Evolutionary conservation across 2,797 vertebrate genomes (phyloP).

Genomic region (Jordanella pulchra): DNA sequence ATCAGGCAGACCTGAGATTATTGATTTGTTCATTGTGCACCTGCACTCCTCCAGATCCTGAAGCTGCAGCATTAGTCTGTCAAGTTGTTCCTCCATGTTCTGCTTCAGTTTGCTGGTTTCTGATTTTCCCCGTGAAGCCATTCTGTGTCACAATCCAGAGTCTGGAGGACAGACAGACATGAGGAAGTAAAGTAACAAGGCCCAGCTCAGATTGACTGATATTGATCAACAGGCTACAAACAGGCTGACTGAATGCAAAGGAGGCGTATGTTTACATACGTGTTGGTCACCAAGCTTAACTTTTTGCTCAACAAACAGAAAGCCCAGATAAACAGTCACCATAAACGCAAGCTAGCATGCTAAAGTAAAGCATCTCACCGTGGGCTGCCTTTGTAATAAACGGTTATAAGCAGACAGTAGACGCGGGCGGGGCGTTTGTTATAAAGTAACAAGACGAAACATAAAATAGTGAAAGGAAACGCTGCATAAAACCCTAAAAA

Average conservation of each 20-base stretch:
- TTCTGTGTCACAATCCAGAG: conserved; percentile 59
- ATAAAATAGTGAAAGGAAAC: neutral
- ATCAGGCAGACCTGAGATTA: neutral
- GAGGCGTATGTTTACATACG: neutral
- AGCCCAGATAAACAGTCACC: neutral
- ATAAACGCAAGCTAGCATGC: conserved; percentile 32
- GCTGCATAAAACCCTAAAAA: rapidly evolving
- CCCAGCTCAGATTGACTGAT: neutral
- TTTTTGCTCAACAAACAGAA: neutral
- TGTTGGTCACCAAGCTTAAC: neutral
- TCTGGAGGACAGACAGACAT: neutral
- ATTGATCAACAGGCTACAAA: neutral
- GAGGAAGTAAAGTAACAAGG: conserved; percentile 5
- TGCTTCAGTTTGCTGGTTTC: conserved; percentile 95
- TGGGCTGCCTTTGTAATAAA: conserved; percentile 28
- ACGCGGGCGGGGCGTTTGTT: neutral
- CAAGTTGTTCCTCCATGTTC: conserved; percentile 96
- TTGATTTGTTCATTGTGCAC: conserved; percentile 65
- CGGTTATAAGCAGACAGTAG: conserved; percentile 4
- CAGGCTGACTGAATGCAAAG: neutral
- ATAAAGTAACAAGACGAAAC: neutral
- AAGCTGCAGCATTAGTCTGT: conserved; percentile 96
- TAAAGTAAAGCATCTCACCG: conserved; percentile 53
- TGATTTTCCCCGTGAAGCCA: conserved; percentile 95
- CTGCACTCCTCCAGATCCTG: conserved; percentile 98